These are phyloP conservation scores for Dunckerocampus dactyliophorus DNA, from an alignment of 2,113 vertebrate species.

Conservation along the genomic window DNA sequence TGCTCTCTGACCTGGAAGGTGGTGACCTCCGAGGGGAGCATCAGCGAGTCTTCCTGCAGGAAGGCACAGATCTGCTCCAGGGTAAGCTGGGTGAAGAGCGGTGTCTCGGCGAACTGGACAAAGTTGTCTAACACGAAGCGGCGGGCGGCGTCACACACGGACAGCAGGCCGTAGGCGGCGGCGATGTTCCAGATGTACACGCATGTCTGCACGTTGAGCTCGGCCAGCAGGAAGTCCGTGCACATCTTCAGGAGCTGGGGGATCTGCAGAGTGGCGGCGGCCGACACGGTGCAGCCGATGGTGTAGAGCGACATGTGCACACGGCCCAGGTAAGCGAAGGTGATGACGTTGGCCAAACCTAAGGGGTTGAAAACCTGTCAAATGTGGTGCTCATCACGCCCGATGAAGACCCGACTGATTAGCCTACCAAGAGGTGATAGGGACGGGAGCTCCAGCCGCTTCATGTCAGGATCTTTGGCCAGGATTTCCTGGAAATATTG, in stretches of 20 bases:
- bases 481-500: conserved; percentile 77
- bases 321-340: conserved; percentile 79
- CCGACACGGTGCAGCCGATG: conserved; percentile 78
- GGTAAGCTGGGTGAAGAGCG: conserved; percentile 79
- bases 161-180: conserved; percentile 69
- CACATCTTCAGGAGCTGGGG: conserved; percentile 77
- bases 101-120: conserved; percentile 73
- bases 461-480: conserved; percentile 76
- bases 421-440: conserved; percentile 71
- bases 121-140: conserved; percentile 79
- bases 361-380: neutral
- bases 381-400: too few species aligned
- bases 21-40: conserved; percentile 74
- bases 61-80: conserved; percentile 77
- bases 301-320: conserved; percentile 83
- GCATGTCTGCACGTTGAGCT: conserved; percentile 78
- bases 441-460: conserved; percentile 73
- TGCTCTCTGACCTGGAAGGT: conserved; percentile 75
- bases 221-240: conserved; percentile 77
- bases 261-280: conserved; percentile 75
- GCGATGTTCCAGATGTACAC: conserved; percentile 81
- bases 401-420: too few species aligned
- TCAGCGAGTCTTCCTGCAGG: conserved; percentile 76
- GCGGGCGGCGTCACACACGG: conserved; percentile 66
- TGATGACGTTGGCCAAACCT: conserved; percentile 77